Evolutionary conservation across 2,113 vertebrate species (phyloP), one percentile per base, ranked within the genome.

Genomic region (Oophaga pumilio): DNA sequence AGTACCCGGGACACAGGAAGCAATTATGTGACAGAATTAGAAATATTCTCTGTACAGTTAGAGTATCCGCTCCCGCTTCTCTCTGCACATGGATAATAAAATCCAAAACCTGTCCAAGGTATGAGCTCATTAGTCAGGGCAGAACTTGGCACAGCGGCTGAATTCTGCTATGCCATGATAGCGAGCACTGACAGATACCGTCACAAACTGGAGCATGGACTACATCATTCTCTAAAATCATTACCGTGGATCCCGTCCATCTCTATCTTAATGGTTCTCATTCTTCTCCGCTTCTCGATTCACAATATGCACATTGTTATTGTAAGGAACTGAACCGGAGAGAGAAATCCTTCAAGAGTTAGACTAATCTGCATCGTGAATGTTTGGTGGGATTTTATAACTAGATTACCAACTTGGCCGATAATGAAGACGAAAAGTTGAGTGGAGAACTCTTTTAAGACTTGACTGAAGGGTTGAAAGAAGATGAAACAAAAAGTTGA

Each of bases 21-120:
- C 79, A 60, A 82, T 88, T 79, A 74, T 76, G 79, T 52, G 79
- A 76, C 86, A 82, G 79, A 53, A 22, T 76, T 88, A 53, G 33
- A 76, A 33, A 15, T 18, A 15, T 83, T 66, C 26, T 53, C 64
- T 50, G 26, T 82, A 57, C 68, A 62, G 50, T 73, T 73, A 62
- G 66, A 62, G 66, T 73, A 87, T 87, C 78, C 28, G 11, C 73
- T 87, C 77, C 85, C 77, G 80, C 17, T 66, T 69, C 85, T 71
- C 53, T 71, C 62, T 53, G 59, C 43, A 86, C 62, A 24, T 22
- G 33, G 52, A 71, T 49, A 83, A 88, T 88, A 83, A 82, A 74
- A 62, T 6, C 22, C 56, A 33, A 52, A 7, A 28, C 18, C n/a
- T 20, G 6, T 76, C 86, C 69, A 62, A 33, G 57, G 11, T 50